Evolutionary conservation across 2,888 invertebrate species (phyloP).

Genomic region (Acleris sparsana): DNA sequence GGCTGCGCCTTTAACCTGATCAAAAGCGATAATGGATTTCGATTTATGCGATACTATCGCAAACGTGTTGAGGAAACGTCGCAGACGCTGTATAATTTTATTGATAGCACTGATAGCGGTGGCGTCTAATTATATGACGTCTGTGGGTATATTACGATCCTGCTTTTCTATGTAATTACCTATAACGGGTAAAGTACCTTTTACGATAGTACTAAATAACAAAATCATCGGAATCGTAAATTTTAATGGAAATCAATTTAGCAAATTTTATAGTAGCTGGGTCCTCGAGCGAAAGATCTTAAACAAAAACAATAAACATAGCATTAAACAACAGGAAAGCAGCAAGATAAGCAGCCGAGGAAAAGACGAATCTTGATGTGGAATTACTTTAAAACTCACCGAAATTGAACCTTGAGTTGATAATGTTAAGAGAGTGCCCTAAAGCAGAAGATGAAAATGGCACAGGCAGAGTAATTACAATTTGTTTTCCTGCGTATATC

Average conservation of each 20-base stretch:
- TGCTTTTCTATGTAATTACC: slow-evolving; percentile 29
- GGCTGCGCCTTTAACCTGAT: slow-evolving; percentile 51
- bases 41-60: slow-evolving; percentile 56
- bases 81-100: slow-evolving; percentile 43
- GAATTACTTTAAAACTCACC: slow-evolving; percentile 30
- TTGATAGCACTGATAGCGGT: slow-evolving; percentile 38
- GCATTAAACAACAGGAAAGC: slow-evolving; percentile 54
- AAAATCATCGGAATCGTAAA: slow-evolving; percentile 36
- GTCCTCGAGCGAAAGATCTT: slow-evolving; percentile 52
- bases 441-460: slow-evolving; percentile 38
- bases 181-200: slow-evolving; percentile 28
- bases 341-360: slow-evolving; percentile 48
- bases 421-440: slow-evolving; percentile 19
- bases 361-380: slow-evolving; percentile 59
- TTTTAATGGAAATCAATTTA: slow-evolving; percentile 36
- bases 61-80: slow-evolving; percentile 45
- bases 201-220: slow-evolving; percentile 28
- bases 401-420: slow-evolving; percentile 33
- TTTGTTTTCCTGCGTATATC: slow-evolving; percentile 60
- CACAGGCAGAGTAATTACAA: slow-evolving; percentile 55
- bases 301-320: slow-evolving; percentile 60
- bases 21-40: slow-evolving; percentile 62
- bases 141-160: slow-evolving; percentile 28
- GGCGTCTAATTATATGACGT: slow-evolving; percentile 41
- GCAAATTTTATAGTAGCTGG: slow-evolving; percentile 30